phyloP scores from a whole-genome alignment of 2,888 invertebrate genomes.

The Harpalus rufipes region DNA sequence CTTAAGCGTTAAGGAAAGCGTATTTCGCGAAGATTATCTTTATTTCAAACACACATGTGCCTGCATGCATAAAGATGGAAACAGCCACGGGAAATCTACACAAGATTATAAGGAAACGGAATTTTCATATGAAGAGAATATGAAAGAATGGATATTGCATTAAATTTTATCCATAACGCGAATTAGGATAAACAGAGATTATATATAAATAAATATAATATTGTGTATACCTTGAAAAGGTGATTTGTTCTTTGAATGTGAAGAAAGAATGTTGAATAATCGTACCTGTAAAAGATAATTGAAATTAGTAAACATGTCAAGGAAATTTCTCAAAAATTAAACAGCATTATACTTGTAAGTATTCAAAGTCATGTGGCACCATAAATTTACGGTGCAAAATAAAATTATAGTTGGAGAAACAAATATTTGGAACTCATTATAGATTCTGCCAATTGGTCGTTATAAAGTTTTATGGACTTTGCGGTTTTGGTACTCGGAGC shows the following conservation, averaged over 20 bases:
- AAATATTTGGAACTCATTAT: too few species aligned
- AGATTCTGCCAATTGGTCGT: too few species aligned
- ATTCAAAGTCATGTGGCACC: too few species aligned
- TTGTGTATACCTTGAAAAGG: background rate
- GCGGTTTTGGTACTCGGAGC: too few species aligned
- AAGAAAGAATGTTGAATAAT: background rate
- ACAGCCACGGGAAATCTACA: background rate
- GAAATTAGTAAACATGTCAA: background rate
- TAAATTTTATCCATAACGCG: background rate
- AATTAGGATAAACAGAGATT: background rate
- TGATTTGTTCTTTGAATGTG: background rate
- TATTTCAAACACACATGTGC: slow-evolving; percentile 40
- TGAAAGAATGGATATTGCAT: background rate
- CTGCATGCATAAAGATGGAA: background rate
- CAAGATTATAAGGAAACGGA: background rate
- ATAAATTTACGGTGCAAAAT: too few species aligned
- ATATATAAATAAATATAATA: background rate
- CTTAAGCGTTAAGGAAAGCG: slow-evolving; percentile 1
- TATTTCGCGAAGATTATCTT: slow-evolving; percentile 38
- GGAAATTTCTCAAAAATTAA: too few species aligned
- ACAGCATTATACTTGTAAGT: too few species aligned
- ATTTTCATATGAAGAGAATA: background rate
- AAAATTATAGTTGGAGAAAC: too few species aligned
- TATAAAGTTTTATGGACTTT: too few species aligned
- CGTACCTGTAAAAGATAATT: slow-evolving; percentile 11